A percentile compares a stretch with the other conserved stretches of the same genome.
Evolutionary conservation across 2,888 invertebrate species (phyloP).

Genomic region (Exocentrus adspersus): DNA sequence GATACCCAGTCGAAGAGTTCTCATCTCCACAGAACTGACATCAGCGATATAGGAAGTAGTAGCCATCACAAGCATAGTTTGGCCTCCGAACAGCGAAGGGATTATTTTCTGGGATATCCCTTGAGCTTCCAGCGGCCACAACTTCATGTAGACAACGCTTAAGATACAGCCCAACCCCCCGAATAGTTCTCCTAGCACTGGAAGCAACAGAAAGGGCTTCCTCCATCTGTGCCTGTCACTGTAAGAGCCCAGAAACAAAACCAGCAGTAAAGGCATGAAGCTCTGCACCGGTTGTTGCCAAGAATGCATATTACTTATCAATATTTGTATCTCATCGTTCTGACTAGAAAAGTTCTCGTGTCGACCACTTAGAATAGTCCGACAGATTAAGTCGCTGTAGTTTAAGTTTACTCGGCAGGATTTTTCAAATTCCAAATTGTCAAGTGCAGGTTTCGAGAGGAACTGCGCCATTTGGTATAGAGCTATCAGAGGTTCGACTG

Average conservation of each 20-base stretch:
- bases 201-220: slow-evolving; percentile 60
- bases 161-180: slow-evolving; percentile 65
- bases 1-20: slow-evolving; percentile 71
- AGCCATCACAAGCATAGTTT: slow-evolving; percentile 62
- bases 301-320: slow-evolving; percentile 63
- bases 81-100: slow-evolving; percentile 69
- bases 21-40: slow-evolving; percentile 66
- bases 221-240: slow-evolving; percentile 60
- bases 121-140: slow-evolving; percentile 66
- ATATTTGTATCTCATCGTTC: slow-evolving; percentile 62
- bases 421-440: slow-evolving; percentile 68
- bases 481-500: slow-evolving; percentile 58
- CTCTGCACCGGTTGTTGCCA: slow-evolving; percentile 58
- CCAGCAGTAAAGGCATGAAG: slow-evolving; percentile 56
- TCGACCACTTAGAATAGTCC: slow-evolving; percentile 58
- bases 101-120: slow-evolving; percentile 68
- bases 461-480: slow-evolving; percentile 55
- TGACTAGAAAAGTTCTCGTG: slow-evolving; percentile 58
- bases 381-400: slow-evolving; percentile 66
- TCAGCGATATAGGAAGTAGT: slow-evolving; percentile 61
- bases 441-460: slow-evolving; percentile 63
- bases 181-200: slow-evolving; percentile 60
- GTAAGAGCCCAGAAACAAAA: slow-evolving; percentile 59
- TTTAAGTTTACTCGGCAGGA: slow-evolving; percentile 67
- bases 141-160: slow-evolving; percentile 66